Percentiles rank a stretch among this genome's conserved stretches.
These are phyloP conservation scores for Idris sp. DNA, from an alignment of 1,140 invertebrate genomes.

Conservation along the genomic window DNA sequence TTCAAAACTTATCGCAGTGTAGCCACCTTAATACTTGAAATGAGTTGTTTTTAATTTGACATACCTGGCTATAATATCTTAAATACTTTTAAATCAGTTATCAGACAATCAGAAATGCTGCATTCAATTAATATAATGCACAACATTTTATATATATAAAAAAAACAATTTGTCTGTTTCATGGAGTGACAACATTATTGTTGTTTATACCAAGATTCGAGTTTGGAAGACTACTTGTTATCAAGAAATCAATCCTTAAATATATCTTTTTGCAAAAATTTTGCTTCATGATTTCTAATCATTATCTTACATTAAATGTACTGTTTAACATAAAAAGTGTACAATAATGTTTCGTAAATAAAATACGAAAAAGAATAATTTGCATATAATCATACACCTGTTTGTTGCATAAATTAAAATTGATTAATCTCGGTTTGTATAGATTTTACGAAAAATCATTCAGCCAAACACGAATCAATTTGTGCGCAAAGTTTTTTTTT, in stretches of 20 bases:
- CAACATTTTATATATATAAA: too few species aligned
- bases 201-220: too few species aligned
- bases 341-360: slow-evolving; percentile 40
- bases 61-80: slow-evolving; percentile 26
- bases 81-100: slow-evolving; percentile 30
- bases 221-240: slow-evolving; percentile 66
- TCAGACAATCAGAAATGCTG: slow-evolving; percentile 10
- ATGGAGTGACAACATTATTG: slow-evolving; percentile 5
- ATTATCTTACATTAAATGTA: slow-evolving; percentile 27
- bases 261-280: slow-evolving; percentile 60
- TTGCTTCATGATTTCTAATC: neutral
- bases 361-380: slow-evolving; percentile 38
- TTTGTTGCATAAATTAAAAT: slow-evolving; percentile 42
- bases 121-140: slow-evolving; percentile 22
- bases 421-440: slow-evolving; percentile 11
- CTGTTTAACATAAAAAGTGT: slow-evolving; percentile 37
- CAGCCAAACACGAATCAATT: slow-evolving; percentile 28
- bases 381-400: slow-evolving; percentile 43
- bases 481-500: slow-evolving; percentile 41
- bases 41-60: slow-evolving; percentile 51
- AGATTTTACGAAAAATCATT: slow-evolving; percentile 24
- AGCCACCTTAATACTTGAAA: slow-evolving; percentile 29
- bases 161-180: slow-evolving; percentile 2
- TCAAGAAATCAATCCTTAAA: slow-evolving; percentile 64
- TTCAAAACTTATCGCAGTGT: neutral